Conservation (phyloP, 2,888 invertebrate species). For the Stenodema calcarata region DNA sequence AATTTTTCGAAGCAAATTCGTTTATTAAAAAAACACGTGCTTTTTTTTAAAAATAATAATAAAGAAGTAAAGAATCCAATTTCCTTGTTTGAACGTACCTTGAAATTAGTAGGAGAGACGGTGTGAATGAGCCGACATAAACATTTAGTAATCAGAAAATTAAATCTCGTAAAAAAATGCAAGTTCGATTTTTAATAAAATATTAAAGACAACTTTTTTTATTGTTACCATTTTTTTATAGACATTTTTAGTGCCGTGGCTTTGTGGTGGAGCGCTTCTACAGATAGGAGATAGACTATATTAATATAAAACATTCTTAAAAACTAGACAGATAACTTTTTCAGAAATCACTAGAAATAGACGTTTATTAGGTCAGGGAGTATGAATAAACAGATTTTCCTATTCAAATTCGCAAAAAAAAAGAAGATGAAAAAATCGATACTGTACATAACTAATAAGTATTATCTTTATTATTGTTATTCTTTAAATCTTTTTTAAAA, state of each 20-base stretch:
- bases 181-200: conserved; percentile 23
- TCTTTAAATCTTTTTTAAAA: conserved; percentile 52
- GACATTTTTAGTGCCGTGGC: conserved; percentile 52
- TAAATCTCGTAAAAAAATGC: neutral
- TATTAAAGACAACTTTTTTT: conserved; percentile 23
- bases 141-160: neutral
- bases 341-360: conserved; percentile 54
- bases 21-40: neutral
- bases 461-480: conserved; percentile 56
- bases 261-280: conserved; percentile 55
- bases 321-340: conserved; percentile 49
- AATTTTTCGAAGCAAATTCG: neutral
- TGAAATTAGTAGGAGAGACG: conserved; percentile 28
- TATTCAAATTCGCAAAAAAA: conserved; percentile 53
- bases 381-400: conserved; percentile 52
- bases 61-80: neutral
- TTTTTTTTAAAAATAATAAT: neutral
- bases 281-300: conserved; percentile 54
- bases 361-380: conserved; percentile 53
- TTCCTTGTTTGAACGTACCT: conserved; percentile 11
- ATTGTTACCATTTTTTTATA: conserved; percentile 32
- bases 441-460: conserved; percentile 54
- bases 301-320: conserved; percentile 43
- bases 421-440: conserved; percentile 37
- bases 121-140: conserved; percentile 43